Base-by-base conservation (phyloP, 2,888 invertebrate species). In the Nomada ruficornis region DNA sequence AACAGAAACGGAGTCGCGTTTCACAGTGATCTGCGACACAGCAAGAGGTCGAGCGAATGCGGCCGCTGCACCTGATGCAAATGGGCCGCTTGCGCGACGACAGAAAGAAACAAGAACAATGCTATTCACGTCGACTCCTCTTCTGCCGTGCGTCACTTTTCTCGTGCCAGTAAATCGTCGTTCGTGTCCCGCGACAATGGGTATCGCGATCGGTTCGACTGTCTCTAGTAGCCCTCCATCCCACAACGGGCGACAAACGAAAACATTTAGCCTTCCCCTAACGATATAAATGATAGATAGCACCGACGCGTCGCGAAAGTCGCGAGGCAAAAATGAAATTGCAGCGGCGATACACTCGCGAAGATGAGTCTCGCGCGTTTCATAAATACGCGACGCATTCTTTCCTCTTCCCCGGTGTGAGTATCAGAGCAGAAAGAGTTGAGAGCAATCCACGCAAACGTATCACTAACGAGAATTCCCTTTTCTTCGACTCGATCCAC, bases 381-480 rank as follows among this genome's bases (percentile, higher is more conserved):
- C 23, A 13, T 9, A 11, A 18, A 26, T 36, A 26, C 42, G 20
- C 36, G 42, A n/a, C 18, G 42, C 15, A 44, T 64, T 50, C 50
- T 42, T 23, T 7, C 7, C 36, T 18, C 36, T 52, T 47, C 23
- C 1, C 36, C 54, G 20, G 18, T 3, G 42, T 23, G 11, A 15
- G 55, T 15, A 36, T 4, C 54, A 15, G 13, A 23, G 26, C n/a
- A 59, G 54, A 42, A 57, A 57, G 67, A 52, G 57, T 68, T 57
- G 44, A 73, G 59, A 54, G 50, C 10, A 60, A 63, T 74, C 18
- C 69, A n/a, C 47, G 47, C 26, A n/a, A 57, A 67, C 69, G 67
- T 79, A 68, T 67, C 62, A 54, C 64, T 76, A 76, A 82, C 76
- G 76, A 82, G 82, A 59, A 76, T 71, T 52, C 68, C 18, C 75